Percentiles rank a stretch among this genome's conserved stretches.
Conservation (phyloP, 2,888 invertebrate species). For the Drosophila sordidula region DNA sequence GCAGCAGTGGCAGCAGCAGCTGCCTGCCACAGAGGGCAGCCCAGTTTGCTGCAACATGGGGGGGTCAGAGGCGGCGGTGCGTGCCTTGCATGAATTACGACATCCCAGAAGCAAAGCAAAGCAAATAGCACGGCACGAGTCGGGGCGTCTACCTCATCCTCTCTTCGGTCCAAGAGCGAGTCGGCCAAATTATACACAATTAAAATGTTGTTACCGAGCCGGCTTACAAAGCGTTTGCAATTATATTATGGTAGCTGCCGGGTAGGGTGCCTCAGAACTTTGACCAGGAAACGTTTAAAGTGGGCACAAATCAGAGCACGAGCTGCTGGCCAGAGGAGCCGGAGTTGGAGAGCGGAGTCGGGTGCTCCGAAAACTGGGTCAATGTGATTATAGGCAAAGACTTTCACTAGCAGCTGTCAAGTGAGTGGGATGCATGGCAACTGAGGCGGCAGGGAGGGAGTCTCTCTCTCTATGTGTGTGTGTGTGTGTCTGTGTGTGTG, state of each 20-base stretch:
- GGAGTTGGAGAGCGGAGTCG: not conserved
- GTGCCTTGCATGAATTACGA: constrained; percentile 72
- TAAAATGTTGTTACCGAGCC: constrained; percentile 57
- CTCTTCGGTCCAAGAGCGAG: not conserved
- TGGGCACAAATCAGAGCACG: constrained; percentile 43
- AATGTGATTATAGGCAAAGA: constrained; percentile 71
- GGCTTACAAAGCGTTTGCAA: constrained; percentile 52
- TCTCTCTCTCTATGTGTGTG: not conserved
- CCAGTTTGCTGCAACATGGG: constrained; percentile 18
- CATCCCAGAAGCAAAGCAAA: constrained; percentile 24
- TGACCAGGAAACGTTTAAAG: constrained; percentile 68
- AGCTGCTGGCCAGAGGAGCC: constrained; percentile 13
- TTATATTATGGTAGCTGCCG: constrained; percentile 33
- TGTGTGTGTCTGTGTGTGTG: constrained; percentile 7
- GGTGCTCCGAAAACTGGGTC: constrained; percentile 57
- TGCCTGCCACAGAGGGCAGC: constrained; percentile 14
- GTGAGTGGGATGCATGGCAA: constrained; percentile 53
- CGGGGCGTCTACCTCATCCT: not conserved
- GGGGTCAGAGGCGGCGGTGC: constrained; percentile 63
- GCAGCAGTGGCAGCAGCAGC: not conserved
- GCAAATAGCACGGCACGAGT: constrained; percentile 45
- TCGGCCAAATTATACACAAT: constrained; percentile 69
- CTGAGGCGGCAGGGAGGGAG: not conserved
- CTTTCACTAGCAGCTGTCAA: constrained; percentile 62
- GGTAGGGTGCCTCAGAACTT: constrained; percentile 57